Base-by-base conservation (phyloP, 2,113 vertebrate species). In the Trichechus manatus region DNA sequence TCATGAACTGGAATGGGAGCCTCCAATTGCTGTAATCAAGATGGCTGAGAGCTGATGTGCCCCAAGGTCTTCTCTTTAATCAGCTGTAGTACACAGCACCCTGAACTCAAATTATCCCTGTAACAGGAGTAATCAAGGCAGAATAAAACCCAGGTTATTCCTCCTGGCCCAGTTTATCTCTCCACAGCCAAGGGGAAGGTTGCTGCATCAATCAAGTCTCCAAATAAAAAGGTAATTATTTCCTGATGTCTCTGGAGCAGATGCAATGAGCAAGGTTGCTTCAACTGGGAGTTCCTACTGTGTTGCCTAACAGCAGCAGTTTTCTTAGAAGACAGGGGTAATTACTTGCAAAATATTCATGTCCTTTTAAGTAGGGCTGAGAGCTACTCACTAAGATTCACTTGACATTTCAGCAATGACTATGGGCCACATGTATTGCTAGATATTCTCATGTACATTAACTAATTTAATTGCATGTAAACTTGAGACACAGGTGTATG, bases 221-320 rank as follows among this genome's bases (percentile, higher is more conserved):
- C 75, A 95, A 96, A 95, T 95, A 96, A 96, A 94, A 96, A 97
- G 96, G 92, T 97, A 94, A 97, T 98, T 97, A 95, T 97, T 97
- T 96, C 92, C 95, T 95, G 92, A 97, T 97, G 96, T 97, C 97
- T 97, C 92, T n/a, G 17, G 92, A 92, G 92, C 92, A 90, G 89
- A 75, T 56, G 59, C 90, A 91, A 2, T 33, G 87, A 97, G 96
- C 94, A 89, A 97, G 89, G 96, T 90, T 97, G 87, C 87, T 82
- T 96, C 93, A 89, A 9, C 89, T 29, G 96, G 90, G 96, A 93
- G 47, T 63, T 77, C 89, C 87, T 17, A 77, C 93, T 81, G 95
- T 89, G 95, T 75, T 95, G 44, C 70, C 77, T 72, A 96, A 92
- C 29, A 94, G 95, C 44, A 29, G 70, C 15, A 19, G 80, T 95